Conservation (phyloP, 53 echinoderm and acorn worm genomes). For the Echinometra lucunter region DNA sequence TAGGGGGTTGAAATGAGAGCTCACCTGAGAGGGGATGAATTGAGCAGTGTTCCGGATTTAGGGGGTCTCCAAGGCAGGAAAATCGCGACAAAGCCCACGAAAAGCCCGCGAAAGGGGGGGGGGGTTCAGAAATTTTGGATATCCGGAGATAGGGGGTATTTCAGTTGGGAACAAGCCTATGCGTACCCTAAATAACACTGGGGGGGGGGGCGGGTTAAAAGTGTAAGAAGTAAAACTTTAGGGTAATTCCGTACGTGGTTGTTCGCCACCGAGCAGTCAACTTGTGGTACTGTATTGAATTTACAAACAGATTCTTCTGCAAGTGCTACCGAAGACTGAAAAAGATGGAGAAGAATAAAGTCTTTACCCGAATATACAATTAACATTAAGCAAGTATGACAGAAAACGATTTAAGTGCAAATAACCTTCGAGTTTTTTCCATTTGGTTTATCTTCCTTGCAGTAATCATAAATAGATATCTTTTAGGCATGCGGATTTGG, state of each 20-base stretch:
- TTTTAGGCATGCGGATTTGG: neutral
- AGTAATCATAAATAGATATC: neutral
- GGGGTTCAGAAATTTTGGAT: no score
- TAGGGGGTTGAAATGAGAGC: neutral
- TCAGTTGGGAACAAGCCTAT: no score
- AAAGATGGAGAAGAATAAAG: neutral
- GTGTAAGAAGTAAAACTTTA: neutral
- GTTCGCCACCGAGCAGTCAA: no score
- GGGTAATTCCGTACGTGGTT: no score
- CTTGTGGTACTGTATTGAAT: neutral
- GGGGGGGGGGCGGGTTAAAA: no score
- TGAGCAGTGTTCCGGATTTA: no score
- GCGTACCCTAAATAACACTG: no score
- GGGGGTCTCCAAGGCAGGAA: no score
- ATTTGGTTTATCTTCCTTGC: neutral
- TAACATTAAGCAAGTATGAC: neutral
- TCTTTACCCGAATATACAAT: neutral
- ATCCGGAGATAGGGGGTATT: no score
- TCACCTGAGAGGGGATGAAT: no score
- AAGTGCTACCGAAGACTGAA: neutral
- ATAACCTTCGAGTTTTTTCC: neutral
- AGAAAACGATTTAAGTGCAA: neutral
- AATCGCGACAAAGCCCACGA: no score
- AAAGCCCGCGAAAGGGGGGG: no score
- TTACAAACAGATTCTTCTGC: neutral